phyloP scores from a whole-genome alignment of 2,113 vertebrate genomes.

The Theropithecus gelada region DNA sequence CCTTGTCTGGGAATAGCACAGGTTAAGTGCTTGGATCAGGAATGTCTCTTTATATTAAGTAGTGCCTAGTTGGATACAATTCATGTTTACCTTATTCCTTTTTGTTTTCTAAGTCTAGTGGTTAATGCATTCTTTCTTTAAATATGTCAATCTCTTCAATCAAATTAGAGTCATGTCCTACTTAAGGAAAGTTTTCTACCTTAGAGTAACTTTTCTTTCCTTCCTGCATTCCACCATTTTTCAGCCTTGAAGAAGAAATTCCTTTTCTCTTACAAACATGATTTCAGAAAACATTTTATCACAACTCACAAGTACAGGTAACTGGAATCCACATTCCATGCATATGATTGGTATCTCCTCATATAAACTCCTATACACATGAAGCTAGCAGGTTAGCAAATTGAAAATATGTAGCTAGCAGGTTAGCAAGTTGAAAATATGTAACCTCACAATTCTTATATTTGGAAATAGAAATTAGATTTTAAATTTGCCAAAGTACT shows the following conservation, averaged over 20 bases:
- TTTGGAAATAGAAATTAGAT: constrained; percentile 31
- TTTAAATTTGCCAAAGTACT: not conserved
- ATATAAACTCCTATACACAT: not conserved
- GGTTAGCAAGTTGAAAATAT: not conserved
- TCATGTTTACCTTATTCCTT: not conserved
- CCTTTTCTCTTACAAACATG: not conserved
- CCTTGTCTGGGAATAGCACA: not conserved
- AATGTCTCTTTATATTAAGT: not conserved
- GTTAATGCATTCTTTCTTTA: not conserved
- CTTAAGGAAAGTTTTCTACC: not conserved
- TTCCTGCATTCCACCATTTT: not conserved
- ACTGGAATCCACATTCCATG: not conserved
- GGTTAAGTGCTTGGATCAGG: not conserved
- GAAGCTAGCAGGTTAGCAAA: not conserved
- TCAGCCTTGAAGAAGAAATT: not conserved
- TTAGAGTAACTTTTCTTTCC: not conserved
- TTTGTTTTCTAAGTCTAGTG: not conserved
- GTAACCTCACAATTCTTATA: not conserved
- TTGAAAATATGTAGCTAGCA: not conserved
- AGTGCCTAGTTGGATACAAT: not conserved
- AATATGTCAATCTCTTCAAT: not conserved
- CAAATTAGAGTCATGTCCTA: not conserved
- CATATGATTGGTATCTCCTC: not conserved
- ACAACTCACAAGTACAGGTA: not conserved
- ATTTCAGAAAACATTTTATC: not conserved